Evolutionary conservation across 2,113 vertebrate genomes (phyloP).

Genomic region (Cyanoderma ruficeps): DNA sequence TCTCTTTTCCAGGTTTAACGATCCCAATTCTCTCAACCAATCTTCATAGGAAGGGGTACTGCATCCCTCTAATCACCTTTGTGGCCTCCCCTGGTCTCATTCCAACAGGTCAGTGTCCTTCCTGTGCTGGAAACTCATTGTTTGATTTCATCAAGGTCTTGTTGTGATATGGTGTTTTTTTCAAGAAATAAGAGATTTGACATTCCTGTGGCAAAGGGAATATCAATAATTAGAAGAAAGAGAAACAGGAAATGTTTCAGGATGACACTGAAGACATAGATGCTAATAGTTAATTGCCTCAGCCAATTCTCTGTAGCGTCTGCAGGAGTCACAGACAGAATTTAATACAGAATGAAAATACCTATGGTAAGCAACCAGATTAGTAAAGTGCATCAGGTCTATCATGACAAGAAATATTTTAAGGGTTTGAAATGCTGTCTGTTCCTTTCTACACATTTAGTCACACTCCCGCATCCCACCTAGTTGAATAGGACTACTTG

Average conservation of each 20-base stretch:
- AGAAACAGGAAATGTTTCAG: not conserved
- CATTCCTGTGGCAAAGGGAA: not conserved
- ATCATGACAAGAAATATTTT: not conserved
- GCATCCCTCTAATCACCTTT: not conserved
- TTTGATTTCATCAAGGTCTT: not conserved
- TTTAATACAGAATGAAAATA: not conserved
- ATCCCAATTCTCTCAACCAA: not conserved
- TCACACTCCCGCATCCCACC: fast-evolving
- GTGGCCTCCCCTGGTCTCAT: not conserved
- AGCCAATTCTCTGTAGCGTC: not conserved
- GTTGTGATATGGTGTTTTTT: not conserved
- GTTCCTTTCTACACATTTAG: not conserved
- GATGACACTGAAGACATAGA: not conserved
- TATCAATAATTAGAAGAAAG: not conserved
- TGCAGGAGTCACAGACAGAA: not conserved
- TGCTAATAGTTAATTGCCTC: not conserved
- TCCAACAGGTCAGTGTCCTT: not conserved
- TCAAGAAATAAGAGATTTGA: not conserved
- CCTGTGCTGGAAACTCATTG: not conserved
- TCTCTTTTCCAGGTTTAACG: not conserved
- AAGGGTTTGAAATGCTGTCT: not conserved
- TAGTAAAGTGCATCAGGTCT: not conserved
- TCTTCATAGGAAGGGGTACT: not conserved
- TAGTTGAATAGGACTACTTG: not conserved
- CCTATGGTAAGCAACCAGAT: not conserved